These are phyloP conservation scores for Tenrec ecaudatus DNA, from an alignment of 2,113 vertebrate species.

Conservation along the genomic window DNA sequence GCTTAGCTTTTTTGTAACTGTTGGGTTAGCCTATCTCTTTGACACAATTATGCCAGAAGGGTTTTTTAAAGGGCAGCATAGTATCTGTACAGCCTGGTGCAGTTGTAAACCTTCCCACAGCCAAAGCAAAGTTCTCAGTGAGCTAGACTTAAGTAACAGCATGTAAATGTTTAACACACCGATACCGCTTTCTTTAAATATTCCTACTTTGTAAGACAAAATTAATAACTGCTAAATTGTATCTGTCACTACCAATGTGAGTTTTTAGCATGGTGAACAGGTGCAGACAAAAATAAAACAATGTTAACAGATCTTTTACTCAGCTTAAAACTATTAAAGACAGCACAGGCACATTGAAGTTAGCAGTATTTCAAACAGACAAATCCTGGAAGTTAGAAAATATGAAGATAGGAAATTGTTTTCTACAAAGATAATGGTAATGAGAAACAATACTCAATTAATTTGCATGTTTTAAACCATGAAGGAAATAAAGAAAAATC, in stretches of 20 bases:
- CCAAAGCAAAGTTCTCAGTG: background rate
- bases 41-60: constrained; percentile 32
- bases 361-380: constrained; percentile 43
- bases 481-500: background rate
- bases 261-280: constrained; percentile 80
- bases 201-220: constrained; percentile 33
- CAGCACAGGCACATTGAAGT: constrained; percentile 33
- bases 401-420: background rate
- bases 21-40: constrained; percentile 11
- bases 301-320: constrained; percentile 58
- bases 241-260: constrained; percentile 60
- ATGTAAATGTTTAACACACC: constrained; percentile 31
- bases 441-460: background rate
- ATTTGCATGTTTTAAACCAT: constrained; percentile 25
- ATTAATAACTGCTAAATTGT: constrained; percentile 70
- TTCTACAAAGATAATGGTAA: background rate
- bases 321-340: constrained; percentile 41
- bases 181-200: background rate
- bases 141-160: background rate
- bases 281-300: constrained; percentile 82
- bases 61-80: background rate
- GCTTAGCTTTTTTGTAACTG: background rate
- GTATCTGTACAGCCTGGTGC: background rate
- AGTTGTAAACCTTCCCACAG: background rate
- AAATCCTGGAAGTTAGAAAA: constrained; percentile 27